Evolutionary conservation across 1,140 invertebrate genomes (phyloP).

Genomic region (Drosophila ercepeae): DNA sequence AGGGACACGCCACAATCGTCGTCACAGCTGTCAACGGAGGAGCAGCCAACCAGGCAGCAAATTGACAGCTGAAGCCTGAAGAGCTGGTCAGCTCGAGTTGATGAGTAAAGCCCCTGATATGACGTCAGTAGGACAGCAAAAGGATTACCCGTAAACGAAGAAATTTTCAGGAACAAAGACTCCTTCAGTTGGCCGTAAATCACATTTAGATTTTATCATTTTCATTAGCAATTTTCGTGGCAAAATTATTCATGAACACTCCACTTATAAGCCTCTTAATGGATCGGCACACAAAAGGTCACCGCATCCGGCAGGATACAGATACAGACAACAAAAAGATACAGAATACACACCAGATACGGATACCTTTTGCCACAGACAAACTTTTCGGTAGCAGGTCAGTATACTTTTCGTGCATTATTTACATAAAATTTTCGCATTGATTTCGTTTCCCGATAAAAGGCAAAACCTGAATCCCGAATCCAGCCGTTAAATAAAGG

Average conservation of each 20-base stretch:
- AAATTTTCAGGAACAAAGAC: too few species aligned
- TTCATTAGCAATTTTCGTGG: neutral
- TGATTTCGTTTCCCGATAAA: slow-evolving; percentile 52
- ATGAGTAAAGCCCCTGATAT: slow-evolving; percentile 9
- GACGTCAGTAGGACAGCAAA: slow-evolving; percentile 45
- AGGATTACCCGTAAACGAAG: slow-evolving; percentile 5
- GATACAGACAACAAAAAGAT: slow-evolving; percentile 16
- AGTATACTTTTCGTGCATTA: slow-evolving; percentile 20
- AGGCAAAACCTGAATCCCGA: slow-evolving; percentile 18
- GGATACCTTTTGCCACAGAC: too few species aligned
- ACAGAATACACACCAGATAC: slow-evolving; percentile 1
- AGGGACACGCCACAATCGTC: slow-evolving; percentile 39
- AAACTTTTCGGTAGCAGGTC: slow-evolving; percentile 21
- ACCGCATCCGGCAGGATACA: slow-evolving; percentile 59
- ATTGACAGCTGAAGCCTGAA: slow-evolving; percentile 41
- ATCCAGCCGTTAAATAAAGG: slow-evolving; percentile 27
- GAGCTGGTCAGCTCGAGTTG: slow-evolving; percentile 10
- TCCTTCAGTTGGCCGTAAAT: too few species aligned
- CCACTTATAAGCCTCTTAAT: slow-evolving; percentile 71
- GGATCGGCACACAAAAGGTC: slow-evolving; percentile 72
- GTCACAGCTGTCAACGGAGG: slow-evolving; percentile 52
- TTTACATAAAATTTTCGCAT: slow-evolving; percentile 62
- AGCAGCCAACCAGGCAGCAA: slow-evolving; percentile 26
- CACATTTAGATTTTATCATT: neutral
- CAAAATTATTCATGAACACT: slow-evolving; percentile 72